Base-by-base conservation (phyloP, 2,113 vertebrate species). In the Rissa tridactyla region DNA sequence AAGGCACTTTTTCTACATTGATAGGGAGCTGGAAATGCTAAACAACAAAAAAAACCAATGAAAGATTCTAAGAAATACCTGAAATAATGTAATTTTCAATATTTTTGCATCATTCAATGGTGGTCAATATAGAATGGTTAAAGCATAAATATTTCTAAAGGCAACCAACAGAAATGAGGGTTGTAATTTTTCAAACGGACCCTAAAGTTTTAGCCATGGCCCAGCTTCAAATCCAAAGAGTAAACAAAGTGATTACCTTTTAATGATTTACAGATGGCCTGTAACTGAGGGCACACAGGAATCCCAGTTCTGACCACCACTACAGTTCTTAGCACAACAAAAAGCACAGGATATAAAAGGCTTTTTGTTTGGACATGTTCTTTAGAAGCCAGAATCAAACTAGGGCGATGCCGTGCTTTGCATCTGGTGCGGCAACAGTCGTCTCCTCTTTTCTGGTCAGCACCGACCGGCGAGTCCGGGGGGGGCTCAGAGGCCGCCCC, bases 401-500 rank as follows among this genome's bases (percentile, higher is more conserved):
- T 1, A 11, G 27, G 18, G 47, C 6, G 47, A 42, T 46, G 52
- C 57, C 36, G 64, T 2, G 6, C 26, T 6, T 12, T 4, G 26
- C 55, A 70, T 16, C 51, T 40, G 46, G 11, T 4, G 30, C 3
- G 17, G 3, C 57, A 55, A 82, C 82, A 55, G 55, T 3, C 10
- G 8, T 1, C 57, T 62, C 34, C 72, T 44, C 73, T n/a, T 30
- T 11, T 6, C 16, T 0, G 3, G 9, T 6, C 75, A 12, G 4
- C 0, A 15, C 3, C 4, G 8, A 17, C 22, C 58, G 10, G 26
- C 16, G 10, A 25, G 17, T 0, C 21, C 61, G 2, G 21, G 38
- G 36, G 38, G 8, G 2, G 13, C 25, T 9, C 11, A 4, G 25
- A 21, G 68, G 51, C 51, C 72, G 6, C 9, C 22, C 16, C 9